These are phyloP conservation scores for Toxotes chatareus DNA, from an alignment of 2,113 vertebrate species.

Conservation along the genomic window DNA sequence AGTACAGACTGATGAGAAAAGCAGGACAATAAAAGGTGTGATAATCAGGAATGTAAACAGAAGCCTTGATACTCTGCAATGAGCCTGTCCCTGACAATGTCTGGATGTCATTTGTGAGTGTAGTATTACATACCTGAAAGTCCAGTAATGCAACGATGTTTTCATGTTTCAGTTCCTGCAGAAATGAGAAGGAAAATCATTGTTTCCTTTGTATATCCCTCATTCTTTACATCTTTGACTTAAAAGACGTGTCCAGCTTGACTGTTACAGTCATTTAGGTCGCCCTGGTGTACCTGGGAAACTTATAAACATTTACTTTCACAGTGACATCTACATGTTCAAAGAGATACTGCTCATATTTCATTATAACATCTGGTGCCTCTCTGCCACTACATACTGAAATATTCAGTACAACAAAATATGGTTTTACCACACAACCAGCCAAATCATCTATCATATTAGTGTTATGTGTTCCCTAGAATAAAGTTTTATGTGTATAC, in stretches of 20 bases:
- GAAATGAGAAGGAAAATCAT: conserved; percentile 49
- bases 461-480: neutral
- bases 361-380: neutral
- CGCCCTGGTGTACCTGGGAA: neutral
- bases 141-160: conserved; percentile 98
- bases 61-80: neutral
- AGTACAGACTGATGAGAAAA: conserved; percentile 4
- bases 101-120: neutral
- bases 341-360: neutral
- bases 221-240: neutral
- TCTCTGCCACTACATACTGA: neutral
- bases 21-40: conserved; percentile 10
- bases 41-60: conserved; percentile 19
- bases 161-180: conserved; percentile 96
- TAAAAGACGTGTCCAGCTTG: neutral
- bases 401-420: neutral
- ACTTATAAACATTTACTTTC: conserved; percentile 1
- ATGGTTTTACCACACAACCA: neutral
- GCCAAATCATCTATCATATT: neutral
- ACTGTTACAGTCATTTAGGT: neutral
- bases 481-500: neutral
- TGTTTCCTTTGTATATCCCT: neutral
- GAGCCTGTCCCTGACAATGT: neutral
- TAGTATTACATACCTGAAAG: conserved; percentile 90
- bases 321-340: neutral